Evolutionary conservation across 1,140 invertebrate genomes (phyloP), one percentile per base, ranked within the genome.

Genomic region (Penaeus chinensis): DNA sequence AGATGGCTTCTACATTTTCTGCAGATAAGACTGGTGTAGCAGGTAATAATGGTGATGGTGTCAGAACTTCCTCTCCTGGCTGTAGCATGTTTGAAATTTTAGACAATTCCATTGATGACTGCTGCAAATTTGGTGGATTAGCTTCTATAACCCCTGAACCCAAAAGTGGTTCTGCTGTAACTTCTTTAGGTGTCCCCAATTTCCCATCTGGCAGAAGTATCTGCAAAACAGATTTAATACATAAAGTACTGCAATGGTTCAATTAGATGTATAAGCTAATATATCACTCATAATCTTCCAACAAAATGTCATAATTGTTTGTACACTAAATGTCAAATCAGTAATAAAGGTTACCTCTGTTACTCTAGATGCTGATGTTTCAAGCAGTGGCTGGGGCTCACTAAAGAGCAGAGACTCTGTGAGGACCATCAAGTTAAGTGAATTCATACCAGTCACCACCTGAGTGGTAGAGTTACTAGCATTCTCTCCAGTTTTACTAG

Each of bases 371-470:
- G n/a, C 77, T 27, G 62, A 65, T 37, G 78, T 80, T 11, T 80
- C 84, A 54, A 85, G 76, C 22, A 85, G 74, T 62, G 65, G 76
- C 42, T 85, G 84, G 69, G 84, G 69, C 42, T 85, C 84, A 5
- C 76, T 85, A 42, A 85, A 85, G 16, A 85, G 37, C 13, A 85
- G 62, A 8, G 84, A 85, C 37, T 85, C 84, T 2, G 84, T 78
- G 11, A 85, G 84, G 60, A 85, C 76, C 84, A 85, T 85, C 27
- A 85, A 63, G 61, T 79, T 85, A 16, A 85, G 76, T 32, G 84
- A 79, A 19, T 54, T 66, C 77, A 85, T 79, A 42, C 62, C 54
- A 27, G 84, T 37, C 8, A 66, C 84, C 63, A 82, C 81, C 7
- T 62, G 47, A 42, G 32, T 42, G n/a, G 77, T 22, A 7, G 62